phyloP scores from a whole-genome alignment of 2,113 vertebrate species.

The Grantiella picta region DNA sequence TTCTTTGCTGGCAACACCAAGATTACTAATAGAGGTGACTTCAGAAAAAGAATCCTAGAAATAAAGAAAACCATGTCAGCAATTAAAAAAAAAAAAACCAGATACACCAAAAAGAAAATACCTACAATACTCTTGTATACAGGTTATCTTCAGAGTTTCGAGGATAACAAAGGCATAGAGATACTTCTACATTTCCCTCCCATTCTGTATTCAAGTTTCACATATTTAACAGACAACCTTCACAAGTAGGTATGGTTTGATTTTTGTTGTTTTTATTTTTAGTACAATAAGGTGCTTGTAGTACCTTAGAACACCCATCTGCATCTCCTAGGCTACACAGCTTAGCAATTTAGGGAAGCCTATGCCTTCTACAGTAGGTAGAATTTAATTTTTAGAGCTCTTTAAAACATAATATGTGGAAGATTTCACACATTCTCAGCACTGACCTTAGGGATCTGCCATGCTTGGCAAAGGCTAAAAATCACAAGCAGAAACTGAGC shows the following conservation, averaged over 20 bases:
- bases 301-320: background rate
- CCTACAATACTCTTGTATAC: background rate
- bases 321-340: background rate
- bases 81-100: background rate
- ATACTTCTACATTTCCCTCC: background rate
- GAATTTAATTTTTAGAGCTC: background rate
- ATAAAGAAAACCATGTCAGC: background rate
- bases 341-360: background rate
- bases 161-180: background rate
- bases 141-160: background rate
- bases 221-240: background rate
- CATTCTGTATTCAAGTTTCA: background rate
- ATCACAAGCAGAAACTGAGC: background rate
- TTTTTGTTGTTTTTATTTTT: background rate
- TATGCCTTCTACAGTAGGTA: background rate
- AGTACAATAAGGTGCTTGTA: background rate
- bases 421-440: background rate
- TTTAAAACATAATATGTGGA: background rate
- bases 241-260: background rate
- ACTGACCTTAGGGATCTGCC: background rate
- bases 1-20: constrained; percentile 82
- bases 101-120: background rate
- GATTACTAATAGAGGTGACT: constrained; percentile 82
- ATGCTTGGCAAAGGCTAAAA: background rate
- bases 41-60: constrained; percentile 71